Conservation (phyloP, 2,888 invertebrate genomes). For the Apoda limacodes region DNA sequence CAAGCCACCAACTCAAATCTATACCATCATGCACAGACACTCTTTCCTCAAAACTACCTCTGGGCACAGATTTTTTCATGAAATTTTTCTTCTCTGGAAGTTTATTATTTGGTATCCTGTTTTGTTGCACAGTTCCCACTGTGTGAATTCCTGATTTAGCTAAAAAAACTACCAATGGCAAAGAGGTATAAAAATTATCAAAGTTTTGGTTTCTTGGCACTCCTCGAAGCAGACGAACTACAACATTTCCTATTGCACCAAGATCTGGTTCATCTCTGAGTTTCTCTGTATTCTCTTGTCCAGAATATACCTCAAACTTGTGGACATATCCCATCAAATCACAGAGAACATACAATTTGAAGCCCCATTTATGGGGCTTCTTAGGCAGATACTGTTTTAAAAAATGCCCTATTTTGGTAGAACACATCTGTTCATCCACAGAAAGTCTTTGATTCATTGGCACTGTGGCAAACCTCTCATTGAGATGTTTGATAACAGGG, state of each 20-base stretch:
- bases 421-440: constrained; percentile 24
- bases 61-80: constrained; percentile 30
- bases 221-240: constrained; percentile 23
- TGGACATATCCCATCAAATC: constrained; percentile 22
- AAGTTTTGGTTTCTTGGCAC: constrained; percentile 26
- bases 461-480: constrained; percentile 25
- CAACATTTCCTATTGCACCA: constrained; percentile 20
- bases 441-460: constrained; percentile 25
- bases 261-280: constrained; percentile 22
- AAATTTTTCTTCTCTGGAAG: constrained; percentile 27
- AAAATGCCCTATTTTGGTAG: constrained; percentile 26
- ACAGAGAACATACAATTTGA: constrained; percentile 25
- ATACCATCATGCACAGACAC: constrained; percentile 27
- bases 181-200: constrained; percentile 27
- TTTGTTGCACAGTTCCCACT: constrained; percentile 25
- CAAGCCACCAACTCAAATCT: constrained; percentile 29
- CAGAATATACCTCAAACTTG: constrained; percentile 27
- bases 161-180: constrained; percentile 24
- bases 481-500: constrained; percentile 25
- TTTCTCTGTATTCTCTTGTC: constrained; percentile 28
- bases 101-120: constrained; percentile 27
- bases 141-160: constrained; percentile 26
- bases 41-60: constrained; percentile 31
- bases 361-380: constrained; percentile 28
- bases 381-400: constrained; percentile 22